phyloP scores from a whole-genome alignment of 2,113 vertebrate species.

The Echinops telfairi region DNA sequence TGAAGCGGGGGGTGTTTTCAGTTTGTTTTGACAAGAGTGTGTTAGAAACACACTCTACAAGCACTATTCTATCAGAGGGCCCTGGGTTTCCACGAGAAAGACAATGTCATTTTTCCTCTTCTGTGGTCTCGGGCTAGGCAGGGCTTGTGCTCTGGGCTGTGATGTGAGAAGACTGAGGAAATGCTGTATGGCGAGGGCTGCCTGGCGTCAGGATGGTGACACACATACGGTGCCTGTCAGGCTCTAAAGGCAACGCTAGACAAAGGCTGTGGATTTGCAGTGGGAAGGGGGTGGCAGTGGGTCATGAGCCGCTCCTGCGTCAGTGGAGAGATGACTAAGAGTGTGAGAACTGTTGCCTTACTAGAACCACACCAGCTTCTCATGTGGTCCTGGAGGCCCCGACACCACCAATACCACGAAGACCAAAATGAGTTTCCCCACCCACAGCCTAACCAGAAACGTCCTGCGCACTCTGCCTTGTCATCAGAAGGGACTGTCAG shows the following conservation, averaged over 20 bases:
- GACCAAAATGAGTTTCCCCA: slow-evolving; percentile 58
- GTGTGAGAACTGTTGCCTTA: slow-evolving; percentile 25
- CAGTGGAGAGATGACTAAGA: slow-evolving; percentile 68
- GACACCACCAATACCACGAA: slow-evolving; percentile 29
- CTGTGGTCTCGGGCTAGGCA: not conserved
- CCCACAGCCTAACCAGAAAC: not conserved
- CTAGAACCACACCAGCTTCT: slow-evolving; percentile 66
- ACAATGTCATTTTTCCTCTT: not conserved
- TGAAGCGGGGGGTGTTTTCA: not conserved
- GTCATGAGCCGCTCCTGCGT: slow-evolving; percentile 48
- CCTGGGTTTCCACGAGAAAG: not conserved
- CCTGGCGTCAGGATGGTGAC: not conserved
- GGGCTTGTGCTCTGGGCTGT: not conserved
- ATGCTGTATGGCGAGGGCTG: not conserved
- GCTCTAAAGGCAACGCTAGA: not conserved
- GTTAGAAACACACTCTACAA: not conserved
- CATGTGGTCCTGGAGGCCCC: slow-evolving; percentile 45
- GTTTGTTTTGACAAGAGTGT: slow-evolving; percentile 57
- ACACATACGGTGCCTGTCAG: not conserved
- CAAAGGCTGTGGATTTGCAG: not conserved
- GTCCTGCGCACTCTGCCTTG: fast-evolving
- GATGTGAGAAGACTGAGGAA: not conserved
- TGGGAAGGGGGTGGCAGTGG: not conserved
- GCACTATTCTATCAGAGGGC: not conserved
- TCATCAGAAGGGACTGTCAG: not conserved